A percentile compares a stretch with the other conserved stretches of the same genome.
phyloP scores from a whole-genome alignment of 2,888 invertebrate genomes.

The Hesperia comma region DNA sequence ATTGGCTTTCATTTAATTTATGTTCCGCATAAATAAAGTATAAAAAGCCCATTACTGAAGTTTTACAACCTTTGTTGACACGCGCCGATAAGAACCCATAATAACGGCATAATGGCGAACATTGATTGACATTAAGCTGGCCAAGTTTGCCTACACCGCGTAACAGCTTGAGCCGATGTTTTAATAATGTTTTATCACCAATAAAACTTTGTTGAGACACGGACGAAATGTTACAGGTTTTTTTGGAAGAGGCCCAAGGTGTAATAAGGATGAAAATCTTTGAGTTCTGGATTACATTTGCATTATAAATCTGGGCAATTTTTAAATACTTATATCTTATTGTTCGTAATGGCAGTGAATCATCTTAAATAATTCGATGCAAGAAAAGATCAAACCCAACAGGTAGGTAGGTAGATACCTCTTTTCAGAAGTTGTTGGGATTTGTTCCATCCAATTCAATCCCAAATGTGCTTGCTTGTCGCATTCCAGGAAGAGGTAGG shows the following conservation, averaged over 20 bases:
- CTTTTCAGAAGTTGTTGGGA: too few relatives aligned
- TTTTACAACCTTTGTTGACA: constrained; percentile 29
- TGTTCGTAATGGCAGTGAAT: too few relatives aligned
- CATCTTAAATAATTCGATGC: too few relatives aligned
- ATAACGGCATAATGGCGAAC: constrained; percentile 24
- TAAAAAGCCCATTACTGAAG: constrained; percentile 27
- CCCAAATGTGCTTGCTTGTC: too few relatives aligned
- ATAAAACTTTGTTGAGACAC: constrained; percentile 15
- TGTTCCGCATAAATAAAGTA: constrained; percentile 26
- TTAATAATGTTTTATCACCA: constrained; percentile 28
- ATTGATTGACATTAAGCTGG: constrained; percentile 21
- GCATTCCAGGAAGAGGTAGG: too few relatives aligned
- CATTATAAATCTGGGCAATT: too few relatives aligned
- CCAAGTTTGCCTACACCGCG: constrained; percentile 26
- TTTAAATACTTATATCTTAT: too few relatives aligned
- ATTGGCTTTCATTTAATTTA: constrained; percentile 25
- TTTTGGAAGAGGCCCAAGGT: background rate
- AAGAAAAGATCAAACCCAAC: too few relatives aligned
- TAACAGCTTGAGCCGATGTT: constrained; percentile 19
- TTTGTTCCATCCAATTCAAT: too few relatives aligned
- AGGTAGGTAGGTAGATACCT: too few relatives aligned
- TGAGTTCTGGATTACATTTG: too few relatives aligned
- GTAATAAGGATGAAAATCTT: too few relatives aligned
- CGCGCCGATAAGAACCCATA: constrained; percentile 25
- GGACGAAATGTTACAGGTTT: background rate